phyloP scores from a whole-genome alignment of 2,888 invertebrate species.

The Chloroclysta siterata region DNA sequence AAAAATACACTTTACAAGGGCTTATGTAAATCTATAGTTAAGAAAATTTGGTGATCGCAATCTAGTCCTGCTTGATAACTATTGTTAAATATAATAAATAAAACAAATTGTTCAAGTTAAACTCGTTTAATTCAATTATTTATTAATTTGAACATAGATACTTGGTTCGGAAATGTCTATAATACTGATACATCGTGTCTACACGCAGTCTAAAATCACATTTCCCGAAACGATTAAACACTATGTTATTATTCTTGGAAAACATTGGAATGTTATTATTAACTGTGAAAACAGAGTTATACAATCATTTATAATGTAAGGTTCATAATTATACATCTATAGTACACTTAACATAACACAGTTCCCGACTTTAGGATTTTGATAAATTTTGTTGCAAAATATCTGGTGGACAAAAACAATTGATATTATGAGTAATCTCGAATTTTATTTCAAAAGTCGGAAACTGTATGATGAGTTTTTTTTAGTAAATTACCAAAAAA shows the following conservation, averaged over 20 bases:
- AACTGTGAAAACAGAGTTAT: constrained; percentile 26
- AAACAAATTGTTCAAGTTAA: constrained; percentile 54
- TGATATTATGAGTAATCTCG: too few species aligned
- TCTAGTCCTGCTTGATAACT: constrained; percentile 13
- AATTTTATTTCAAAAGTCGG: too few species aligned
- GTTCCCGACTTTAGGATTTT: constrained; percentile 5
- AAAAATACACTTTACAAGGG: too few species aligned
- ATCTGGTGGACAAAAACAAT: not conserved
- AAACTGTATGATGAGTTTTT: too few species aligned
- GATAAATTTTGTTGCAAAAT: too few species aligned
- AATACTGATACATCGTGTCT: constrained; percentile 67
- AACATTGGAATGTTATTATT: constrained; percentile 38
- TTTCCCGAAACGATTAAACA: constrained; percentile 34
- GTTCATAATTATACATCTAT: not conserved
- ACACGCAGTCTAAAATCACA: constrained; percentile 48
- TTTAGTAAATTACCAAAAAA: too few species aligned
- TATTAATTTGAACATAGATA: constrained; percentile 55
- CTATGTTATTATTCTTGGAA: constrained; percentile 28
- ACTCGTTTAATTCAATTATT: constrained; percentile 63
- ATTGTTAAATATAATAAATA: constrained; percentile 42
- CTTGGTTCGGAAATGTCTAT: constrained; percentile 72
- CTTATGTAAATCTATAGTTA: not conserved
- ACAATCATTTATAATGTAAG: constrained; percentile 5
- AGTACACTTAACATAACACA: constrained; percentile 1
- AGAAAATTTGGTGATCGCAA: not conserved